These are phyloP conservation scores for Andrena hattorfiana DNA, from an alignment of 2,888 invertebrate species.

Conservation along the genomic window DNA sequence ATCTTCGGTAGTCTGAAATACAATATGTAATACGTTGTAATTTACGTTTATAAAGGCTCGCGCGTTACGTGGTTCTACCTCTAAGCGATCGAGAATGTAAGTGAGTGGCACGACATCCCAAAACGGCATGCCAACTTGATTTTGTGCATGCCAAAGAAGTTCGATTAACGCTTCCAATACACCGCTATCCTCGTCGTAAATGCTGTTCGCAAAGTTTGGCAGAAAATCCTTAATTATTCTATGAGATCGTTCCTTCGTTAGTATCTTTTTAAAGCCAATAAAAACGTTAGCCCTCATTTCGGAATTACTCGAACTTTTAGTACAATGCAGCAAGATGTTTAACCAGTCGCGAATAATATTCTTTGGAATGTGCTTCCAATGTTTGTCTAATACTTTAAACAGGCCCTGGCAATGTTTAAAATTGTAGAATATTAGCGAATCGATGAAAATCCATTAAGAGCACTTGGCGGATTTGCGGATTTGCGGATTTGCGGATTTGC, in stretches of 20 bases:
- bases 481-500: background rate
- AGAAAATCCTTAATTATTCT: slow-evolving; percentile 48
- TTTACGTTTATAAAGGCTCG: background rate
- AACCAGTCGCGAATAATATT: slow-evolving; percentile 62
- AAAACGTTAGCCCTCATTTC: slow-evolving; percentile 64
- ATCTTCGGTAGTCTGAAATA: slow-evolving; percentile 60
- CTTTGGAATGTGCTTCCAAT: slow-evolving; percentile 62
- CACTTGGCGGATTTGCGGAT: background rate
- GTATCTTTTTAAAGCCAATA: slow-evolving; percentile 58
- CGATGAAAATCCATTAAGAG: background rate
- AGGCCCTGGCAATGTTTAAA: slow-evolving; percentile 50
- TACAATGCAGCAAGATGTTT: slow-evolving; percentile 49
- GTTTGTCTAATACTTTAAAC: slow-evolving; percentile 57
- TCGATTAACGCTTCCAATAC: slow-evolving; percentile 63
- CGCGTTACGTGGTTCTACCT: slow-evolving; percentile 43
- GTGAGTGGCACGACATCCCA: slow-evolving; percentile 63
- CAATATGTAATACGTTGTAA: background rate
- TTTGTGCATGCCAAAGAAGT: slow-evolving; percentile 56
- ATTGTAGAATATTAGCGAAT: slow-evolving; percentile 20
- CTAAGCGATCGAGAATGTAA: slow-evolving; percentile 61
- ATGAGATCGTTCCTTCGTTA: slow-evolving; percentile 50
- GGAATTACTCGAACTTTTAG: slow-evolving; percentile 37
- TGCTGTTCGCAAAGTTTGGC: slow-evolving; percentile 53
- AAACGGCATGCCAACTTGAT: slow-evolving; percentile 49
- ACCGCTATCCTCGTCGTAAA: slow-evolving; percentile 56